These are phyloP conservation scores for Poecile montanus DNA, from an alignment of 2,797 vertebrate genomes.

Conservation along the genomic window DNA sequence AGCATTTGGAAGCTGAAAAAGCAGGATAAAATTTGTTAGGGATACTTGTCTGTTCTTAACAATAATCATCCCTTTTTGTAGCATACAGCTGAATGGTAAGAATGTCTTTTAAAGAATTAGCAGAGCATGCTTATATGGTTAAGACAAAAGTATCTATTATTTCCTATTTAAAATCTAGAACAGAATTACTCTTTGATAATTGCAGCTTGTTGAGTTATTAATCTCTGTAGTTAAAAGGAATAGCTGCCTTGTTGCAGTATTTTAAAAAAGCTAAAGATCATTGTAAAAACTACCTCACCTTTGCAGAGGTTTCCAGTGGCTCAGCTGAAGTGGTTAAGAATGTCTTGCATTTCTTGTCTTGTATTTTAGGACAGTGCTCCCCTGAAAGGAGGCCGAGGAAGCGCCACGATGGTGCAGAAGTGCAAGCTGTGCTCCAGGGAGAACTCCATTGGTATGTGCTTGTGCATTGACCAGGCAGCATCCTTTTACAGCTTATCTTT, in stretches of 20 bases:
- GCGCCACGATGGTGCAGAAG: constrained; percentile 96
- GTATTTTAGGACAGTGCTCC: constrained; percentile 87
- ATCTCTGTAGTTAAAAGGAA: neutral
- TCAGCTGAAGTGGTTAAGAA: neutral
- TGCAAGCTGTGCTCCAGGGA: constrained; percentile 95
- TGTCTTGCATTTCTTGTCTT: neutral
- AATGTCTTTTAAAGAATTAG: neutral
- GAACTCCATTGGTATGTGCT: constrained; percentile 90
- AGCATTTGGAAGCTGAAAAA: neutral
- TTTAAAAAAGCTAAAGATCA: neutral
- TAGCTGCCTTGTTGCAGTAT: neutral
- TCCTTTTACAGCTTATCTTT: neutral
- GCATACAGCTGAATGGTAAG: neutral
- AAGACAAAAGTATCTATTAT: neutral
- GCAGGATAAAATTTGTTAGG: neutral
- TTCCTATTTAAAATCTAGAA: neutral
- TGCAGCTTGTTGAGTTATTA: neutral
- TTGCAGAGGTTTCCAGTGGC: neutral
- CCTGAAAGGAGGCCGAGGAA: constrained; percentile 92
- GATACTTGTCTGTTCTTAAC: neutral
- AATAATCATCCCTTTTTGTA: neutral
- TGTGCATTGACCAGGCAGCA: neutral
- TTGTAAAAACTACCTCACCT: neutral
- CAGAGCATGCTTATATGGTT: neutral
- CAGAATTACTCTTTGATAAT: neutral